Evolutionary conservation across 2,113 vertebrate species (phyloP).

Genomic region (Glaucidium brasilianum): DNA sequence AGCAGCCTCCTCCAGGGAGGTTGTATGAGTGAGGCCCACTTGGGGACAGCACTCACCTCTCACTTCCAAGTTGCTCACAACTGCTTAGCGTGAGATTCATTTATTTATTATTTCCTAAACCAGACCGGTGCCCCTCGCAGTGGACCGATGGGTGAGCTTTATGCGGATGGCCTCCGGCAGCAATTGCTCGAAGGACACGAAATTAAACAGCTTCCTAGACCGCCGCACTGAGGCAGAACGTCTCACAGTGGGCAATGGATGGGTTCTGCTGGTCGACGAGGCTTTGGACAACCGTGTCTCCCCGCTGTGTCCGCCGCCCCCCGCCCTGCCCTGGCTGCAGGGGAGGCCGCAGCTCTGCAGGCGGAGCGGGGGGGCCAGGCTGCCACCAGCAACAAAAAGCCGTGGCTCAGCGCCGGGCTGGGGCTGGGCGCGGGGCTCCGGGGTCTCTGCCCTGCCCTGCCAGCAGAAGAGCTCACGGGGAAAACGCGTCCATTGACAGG

Average conservation of each 20-base stretch:
- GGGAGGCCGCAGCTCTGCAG: background rate
- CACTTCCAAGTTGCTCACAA: conserved; percentile 58
- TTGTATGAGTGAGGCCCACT: conserved; percentile 42
- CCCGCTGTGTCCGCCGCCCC: too few species aligned
- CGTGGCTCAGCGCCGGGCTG: background rate
- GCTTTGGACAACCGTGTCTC: background rate
- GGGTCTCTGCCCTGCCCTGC: background rate
- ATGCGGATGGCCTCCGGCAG: background rate
- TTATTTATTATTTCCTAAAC: background rate
- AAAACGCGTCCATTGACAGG: background rate
- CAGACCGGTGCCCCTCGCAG: background rate
- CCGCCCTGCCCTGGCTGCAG: background rate
- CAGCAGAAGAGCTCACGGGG: background rate
- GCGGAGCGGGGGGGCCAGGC: background rate
- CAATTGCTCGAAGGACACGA: background rate
- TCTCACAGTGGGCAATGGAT: background rate
- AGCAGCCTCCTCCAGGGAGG: conserved; percentile 50
- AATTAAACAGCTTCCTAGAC: background rate
- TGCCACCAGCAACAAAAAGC: background rate
- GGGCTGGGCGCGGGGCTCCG: background rate
- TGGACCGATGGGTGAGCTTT: background rate
- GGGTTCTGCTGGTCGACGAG: background rate
- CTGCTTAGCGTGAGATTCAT: conserved; percentile 24
- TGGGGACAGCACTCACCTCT: conserved; percentile 60
- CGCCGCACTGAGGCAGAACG: background rate